Base-by-base conservation (phyloP, 2,888 invertebrate species). In the Lithophane semibrunnea region DNA sequence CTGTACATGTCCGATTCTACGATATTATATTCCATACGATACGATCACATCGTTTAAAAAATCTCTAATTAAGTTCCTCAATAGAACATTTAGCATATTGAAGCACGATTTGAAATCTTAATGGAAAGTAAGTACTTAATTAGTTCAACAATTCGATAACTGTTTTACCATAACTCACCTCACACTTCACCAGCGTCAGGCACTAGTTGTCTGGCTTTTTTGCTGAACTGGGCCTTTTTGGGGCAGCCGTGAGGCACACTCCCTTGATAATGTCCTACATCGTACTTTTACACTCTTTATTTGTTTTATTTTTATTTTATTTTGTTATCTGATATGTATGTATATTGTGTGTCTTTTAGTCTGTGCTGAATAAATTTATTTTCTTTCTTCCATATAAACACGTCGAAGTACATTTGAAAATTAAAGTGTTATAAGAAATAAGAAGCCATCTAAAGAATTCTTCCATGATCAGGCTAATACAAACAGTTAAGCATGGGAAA, bases 1-100 rank as follows among this genome's bases (percentile, higher is more conserved):
- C n/a, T 64, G 67, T 70, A 29, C 9, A 76, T 84, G 72, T 77
- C 65, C 65, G 61, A 75, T n/a, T 76, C 61, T 68, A 79, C 70
- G 58, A 83, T 83, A 82, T 73, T 54, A 63, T 63, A 70, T 54
- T 73, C 37, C 70, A 71, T 73, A 61, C 61, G 72, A 83, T 85
- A 82, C 74, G 52, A 86, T 82, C 80, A 64, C 74, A 63, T 60
- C 56, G 49, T 64, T 69, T 64, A 63, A 54, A 78, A 66, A 78
- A 67, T 65, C 21, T 63, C 37, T 77, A 78, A 82, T 77, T 70
- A 84, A 65, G 54, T 78, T 78, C 75, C 79, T 77, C 44, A 77
- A 69, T 77, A 68, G 72, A 78, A 73, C 77, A 75, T 80, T 83
- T 84, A 79, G 65, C 70, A 81, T 77, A 80, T 82, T 79, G n/a